Base-by-base conservation (phyloP, 2,113 vertebrate genomes). In the Pluvianellus socialis region DNA sequence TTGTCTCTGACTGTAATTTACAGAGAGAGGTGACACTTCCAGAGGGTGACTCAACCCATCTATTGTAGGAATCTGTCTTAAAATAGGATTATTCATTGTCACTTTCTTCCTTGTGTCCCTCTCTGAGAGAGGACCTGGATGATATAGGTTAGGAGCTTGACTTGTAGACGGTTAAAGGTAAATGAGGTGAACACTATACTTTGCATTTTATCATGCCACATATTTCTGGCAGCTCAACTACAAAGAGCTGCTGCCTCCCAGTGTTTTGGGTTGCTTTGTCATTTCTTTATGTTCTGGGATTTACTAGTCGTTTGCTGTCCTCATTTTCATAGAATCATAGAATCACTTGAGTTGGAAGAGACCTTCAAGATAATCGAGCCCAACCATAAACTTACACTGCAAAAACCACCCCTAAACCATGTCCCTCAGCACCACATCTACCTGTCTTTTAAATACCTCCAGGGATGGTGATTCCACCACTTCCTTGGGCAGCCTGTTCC, bases 1-100 rank as follows among this genome's bases (percentile, higher is more conserved):
- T 87, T 79, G 62, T 70, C 65, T 73, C 45, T 73, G 6, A n/a
- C 65, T 62, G 66, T 89, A 94, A 95, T 88, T 96, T 95, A 79
- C 77, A 5, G 67, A 93, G 40, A 72, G 56, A 88, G 40, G 66
- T 93, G 91, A 86, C 53, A 68, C 45, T 95, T 94, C 79, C 91
- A 91, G 55, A 55, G 63, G 17, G 38, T 94, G 65, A 91, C 21
- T 92, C 84, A 82, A 65, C 24, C 81, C 3, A 1, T 40, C 90
- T 85, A 17, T 76, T 79, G 76, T 72, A 91, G 81, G 62, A 93
- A 79, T 88, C 33, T 65, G 5, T 73, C 49, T 63, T 79, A 91
- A 88, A 96, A 95, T 79, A 89, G 40, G 47, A 52, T 91, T 73
- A 49, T 95, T 91, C 62, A 62, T 68, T 86, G 45, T 55, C 23